phyloP scores from a whole-genome alignment of 2,797 vertebrate species.

The Leptatherina wallacei region DNA sequence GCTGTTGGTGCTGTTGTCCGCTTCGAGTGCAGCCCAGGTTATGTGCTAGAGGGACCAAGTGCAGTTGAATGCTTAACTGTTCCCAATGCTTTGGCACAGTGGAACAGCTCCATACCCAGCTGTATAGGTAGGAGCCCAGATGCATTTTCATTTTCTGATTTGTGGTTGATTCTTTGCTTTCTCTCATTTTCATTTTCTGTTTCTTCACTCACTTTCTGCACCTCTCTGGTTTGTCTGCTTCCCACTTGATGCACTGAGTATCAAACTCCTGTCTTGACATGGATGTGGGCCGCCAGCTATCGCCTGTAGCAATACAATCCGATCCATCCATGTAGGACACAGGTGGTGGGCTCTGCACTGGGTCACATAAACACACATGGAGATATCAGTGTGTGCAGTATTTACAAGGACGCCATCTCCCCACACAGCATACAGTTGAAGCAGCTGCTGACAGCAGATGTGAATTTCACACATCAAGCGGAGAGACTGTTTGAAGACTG shows the following conservation, averaged over 20 bases:
- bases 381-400: conserved; percentile 31
- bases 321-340: conserved; percentile 52
- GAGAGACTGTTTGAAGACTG: conserved; percentile 31
- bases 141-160: neutral
- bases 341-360: conserved; percentile 57
- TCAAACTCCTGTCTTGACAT: conserved; percentile 51
- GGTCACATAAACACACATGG: conserved; percentile 51
- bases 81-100: conserved; percentile 94
- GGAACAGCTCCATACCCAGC: conserved; percentile 95
- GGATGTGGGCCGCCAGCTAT: conserved; percentile 60
- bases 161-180: neutral
- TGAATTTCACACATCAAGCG: conserved; percentile 37
- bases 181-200: neutral
- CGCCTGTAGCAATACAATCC: conserved; percentile 47
- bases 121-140: conserved; percentile 88
- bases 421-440: conserved; percentile 41
- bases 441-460: conserved; percentile 71
- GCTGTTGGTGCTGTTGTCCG: conserved; percentile 93
- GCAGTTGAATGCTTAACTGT: conserved; percentile 93
- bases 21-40: conserved; percentile 96
- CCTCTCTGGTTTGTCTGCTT: conserved; percentile 4
- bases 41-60: conserved; percentile 92
- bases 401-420: conserved; percentile 28
- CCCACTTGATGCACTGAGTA: conserved; percentile 20
- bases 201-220: neutral